Base-by-base conservation (phyloP, 2,113 vertebrate species). In the Lophochroa leadbeateri region DNA sequence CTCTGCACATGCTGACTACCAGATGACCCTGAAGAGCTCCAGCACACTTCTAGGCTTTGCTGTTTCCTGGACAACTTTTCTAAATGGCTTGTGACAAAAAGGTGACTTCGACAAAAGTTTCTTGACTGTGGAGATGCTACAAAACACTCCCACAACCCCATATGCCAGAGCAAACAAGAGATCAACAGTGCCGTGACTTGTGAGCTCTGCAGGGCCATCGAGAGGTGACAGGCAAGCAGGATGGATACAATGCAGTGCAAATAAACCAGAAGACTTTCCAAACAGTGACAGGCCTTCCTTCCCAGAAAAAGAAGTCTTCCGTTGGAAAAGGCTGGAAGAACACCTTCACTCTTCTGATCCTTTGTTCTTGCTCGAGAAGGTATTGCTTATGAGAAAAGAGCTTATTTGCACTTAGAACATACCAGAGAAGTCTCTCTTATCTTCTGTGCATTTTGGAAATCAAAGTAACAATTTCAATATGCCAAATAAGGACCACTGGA, bases 371-470 rank as follows among this genome's bases (percentile, higher is more conserved):
- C 24, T 50, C 61, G 33, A 60, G 52, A 71, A 78, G 15, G 33
- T 33, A 81, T 4, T 0, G 0, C 37, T 58, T 29, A 60, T 0
- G 11, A 33, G 57, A 14, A 68, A 47, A 67, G 16, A 58, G 39
- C 10, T 78, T 44, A 65, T 58, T 17, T 60, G 41, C 19, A 46
- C 10, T 75, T 21, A 41, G 55, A 92, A 67, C 43, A 31, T 5
- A 79, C 7, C 52, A 37, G 49, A 57, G n/a, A 37, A 49, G 16
- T 14, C 44, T 4, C 44, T 69, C 52, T 63, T 46, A 68, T 41
- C 55, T 85, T 71, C 39, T 37, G 57, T 0, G 4, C 1, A 0
- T 43, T 85, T 37, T 85, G 29, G 61, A 92, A 85, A 60, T 61
- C 50, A 86, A 52, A 74, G 17, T 12, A 84, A 75, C 5, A 82